phyloP scores from a whole-genome alignment of 2,797 vertebrate species.

The Crenichthys baileyi region DNA sequence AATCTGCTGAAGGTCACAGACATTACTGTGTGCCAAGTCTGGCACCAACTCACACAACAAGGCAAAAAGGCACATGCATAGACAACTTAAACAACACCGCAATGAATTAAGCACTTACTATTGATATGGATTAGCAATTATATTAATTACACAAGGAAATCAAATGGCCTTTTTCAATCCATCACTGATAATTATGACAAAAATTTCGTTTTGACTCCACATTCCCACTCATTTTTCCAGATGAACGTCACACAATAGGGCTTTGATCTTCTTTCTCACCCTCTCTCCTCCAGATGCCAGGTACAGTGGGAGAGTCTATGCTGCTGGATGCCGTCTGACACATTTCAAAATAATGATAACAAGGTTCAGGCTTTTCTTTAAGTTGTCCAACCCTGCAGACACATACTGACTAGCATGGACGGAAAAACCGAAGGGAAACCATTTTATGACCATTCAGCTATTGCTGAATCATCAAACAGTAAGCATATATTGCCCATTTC shows the following conservation, averaged over 20 bases:
- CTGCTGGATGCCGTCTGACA: constrained; percentile 81
- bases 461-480: constrained; percentile 13
- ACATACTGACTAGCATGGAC: constrained; percentile 33
- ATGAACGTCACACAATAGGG: constrained; percentile 66
- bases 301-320: constrained; percentile 77
- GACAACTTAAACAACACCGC: constrained; percentile 49
- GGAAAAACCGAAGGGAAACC: constrained; percentile 8
- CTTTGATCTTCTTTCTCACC: constrained; percentile 50
- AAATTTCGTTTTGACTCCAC: constrained; percentile 41
- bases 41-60: constrained; percentile 75
- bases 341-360: constrained; percentile 83
- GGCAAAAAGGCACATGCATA: constrained; percentile 68
- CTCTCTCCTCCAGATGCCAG: constrained; percentile 79
- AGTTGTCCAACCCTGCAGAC: constrained; percentile 59
- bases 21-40: constrained; percentile 76
- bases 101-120: constrained; percentile 45
- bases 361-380: constrained; percentile 73
- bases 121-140: constrained; percentile 58
- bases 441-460: background rate
- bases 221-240: constrained; percentile 62
- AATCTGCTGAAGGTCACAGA: constrained; percentile 82
- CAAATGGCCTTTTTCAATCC: constrained; percentile 60
- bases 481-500: background rate
- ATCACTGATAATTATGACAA: constrained; percentile 47
- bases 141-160: constrained; percentile 53